A percentile compares a stretch with the other conserved stretches of the same genome.
Conservation (phyloP, 2,113 vertebrate genomes). For the Sylvietta virens region DNA sequence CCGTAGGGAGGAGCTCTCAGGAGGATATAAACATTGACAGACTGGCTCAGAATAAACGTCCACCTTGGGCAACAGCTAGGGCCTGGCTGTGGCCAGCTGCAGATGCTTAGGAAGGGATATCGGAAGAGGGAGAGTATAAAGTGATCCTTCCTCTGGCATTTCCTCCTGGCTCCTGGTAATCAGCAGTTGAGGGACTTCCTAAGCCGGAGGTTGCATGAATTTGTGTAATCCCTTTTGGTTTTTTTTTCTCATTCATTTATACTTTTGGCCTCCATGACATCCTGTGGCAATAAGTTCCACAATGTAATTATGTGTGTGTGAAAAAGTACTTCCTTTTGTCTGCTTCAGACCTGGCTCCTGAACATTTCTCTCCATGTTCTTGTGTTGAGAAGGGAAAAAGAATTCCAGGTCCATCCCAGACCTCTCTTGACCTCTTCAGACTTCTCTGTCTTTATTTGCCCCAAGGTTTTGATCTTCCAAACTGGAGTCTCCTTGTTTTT, state of each 20-base stretch:
- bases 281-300: constrained; percentile 34
- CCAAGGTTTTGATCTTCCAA: not conserved
- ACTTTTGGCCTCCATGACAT: constrained; percentile 43
- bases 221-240: not conserved
- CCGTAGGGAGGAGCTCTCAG: not conserved
- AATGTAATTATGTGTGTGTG: constrained; percentile 44
- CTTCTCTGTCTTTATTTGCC: not conserved
- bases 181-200: constrained; percentile 43
- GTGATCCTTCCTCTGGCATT: constrained; percentile 27
- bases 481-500: not conserved
- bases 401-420: not conserved
- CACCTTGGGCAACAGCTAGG: not conserved
- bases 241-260: constrained; percentile 20
- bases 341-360: not conserved
- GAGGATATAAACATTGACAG: not conserved
- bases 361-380: not conserved
- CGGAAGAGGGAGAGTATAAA: constrained; percentile 34
- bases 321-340: constrained; percentile 44
- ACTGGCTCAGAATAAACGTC: not conserved
- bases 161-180: not conserved
- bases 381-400: not conserved
- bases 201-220: constrained; percentile 22
- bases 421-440: not conserved
- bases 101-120: constrained; percentile 34
- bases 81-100: not conserved